Percentiles rank a stretch among this genome's conserved stretches.
These are phyloP conservation scores for Channa maculata DNA, from an alignment of 2,113 vertebrate genomes.

Conservation along the genomic window DNA sequence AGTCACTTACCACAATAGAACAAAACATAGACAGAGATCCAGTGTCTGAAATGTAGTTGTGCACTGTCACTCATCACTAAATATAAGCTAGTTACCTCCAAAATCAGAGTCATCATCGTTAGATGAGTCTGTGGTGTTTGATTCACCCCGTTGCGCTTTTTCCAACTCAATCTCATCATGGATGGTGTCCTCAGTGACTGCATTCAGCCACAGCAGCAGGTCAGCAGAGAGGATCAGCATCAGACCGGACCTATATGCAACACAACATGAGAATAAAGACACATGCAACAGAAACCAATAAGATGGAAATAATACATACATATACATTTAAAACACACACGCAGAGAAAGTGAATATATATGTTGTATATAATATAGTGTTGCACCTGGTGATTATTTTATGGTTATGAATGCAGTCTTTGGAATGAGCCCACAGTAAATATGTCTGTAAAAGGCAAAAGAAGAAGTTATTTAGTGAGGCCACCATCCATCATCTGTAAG, in stretches of 20 bases:
- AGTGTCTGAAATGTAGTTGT: too few relatives aligned
- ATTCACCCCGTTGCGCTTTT: conserved; percentile 3
- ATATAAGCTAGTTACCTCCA: conserved; percentile 14
- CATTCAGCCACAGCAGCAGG: conserved; percentile 89
- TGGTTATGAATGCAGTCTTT: conserved; percentile 91
- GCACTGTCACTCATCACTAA: too few relatives aligned
- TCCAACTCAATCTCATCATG: conserved; percentile 86
- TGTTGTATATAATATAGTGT: too few relatives aligned
- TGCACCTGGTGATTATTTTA: conserved; percentile 89
- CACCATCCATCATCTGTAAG: too few relatives aligned
- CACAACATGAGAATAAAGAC: neutral
- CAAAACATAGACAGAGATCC: too few relatives aligned
- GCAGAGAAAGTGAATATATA: too few relatives aligned
- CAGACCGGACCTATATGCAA: conserved; percentile 85
- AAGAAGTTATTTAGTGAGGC: too few relatives aligned
- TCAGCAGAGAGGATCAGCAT: conserved; percentile 88
- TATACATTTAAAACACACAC: neutral
- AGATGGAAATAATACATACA: neutral
- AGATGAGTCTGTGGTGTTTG: neutral
- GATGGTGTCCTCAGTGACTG: conserved; percentile 88
- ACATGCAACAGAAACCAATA: neutral
- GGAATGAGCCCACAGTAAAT: conserved; percentile 88
- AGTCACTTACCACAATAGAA: too few relatives aligned
- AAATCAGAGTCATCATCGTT: neutral
- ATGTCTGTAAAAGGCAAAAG: conserved; percentile 80